Percentiles rank a stretch among this genome's conserved stretches.
Conservation (phyloP, 2,113 vertebrate species). For the Microcebus jonahi region DNA sequence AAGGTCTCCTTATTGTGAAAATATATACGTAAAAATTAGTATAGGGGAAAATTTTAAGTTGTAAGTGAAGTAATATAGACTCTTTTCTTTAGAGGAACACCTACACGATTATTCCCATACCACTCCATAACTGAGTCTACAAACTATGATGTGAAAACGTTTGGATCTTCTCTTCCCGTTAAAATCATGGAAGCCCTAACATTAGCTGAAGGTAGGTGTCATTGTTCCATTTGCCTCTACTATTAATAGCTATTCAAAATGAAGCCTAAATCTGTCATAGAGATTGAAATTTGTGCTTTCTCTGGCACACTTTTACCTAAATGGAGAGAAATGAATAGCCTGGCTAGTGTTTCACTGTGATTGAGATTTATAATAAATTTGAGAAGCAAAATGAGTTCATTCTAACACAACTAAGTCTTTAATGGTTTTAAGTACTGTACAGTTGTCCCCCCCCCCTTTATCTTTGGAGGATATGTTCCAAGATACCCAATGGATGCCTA, state of each 20-base stretch:
- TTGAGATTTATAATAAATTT: not conserved
- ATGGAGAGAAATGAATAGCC: not conserved
- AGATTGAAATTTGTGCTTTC: not conserved
- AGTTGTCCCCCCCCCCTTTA: not conserved
- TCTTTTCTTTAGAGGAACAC: conserved; percentile 89
- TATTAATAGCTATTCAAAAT: not conserved
- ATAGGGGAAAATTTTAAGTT: not conserved
- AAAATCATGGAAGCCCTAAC: conserved; percentile 97
- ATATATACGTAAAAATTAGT: not conserved
- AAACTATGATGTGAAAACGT: conserved; percentile 93
- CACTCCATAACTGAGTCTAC: conserved; percentile 88
- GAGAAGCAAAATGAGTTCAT: conserved; percentile 13
- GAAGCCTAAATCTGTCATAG: not conserved
- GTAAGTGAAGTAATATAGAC: not conserved
- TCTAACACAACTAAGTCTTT: not conserved
- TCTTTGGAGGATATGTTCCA: not conserved
- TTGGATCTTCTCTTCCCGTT: conserved; percentile 95
- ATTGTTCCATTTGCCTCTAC: not conserved
- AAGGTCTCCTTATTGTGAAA: not conserved
- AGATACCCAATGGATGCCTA: not conserved
- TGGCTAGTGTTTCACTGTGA: not conserved
- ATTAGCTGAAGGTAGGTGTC: conserved; percentile 89
- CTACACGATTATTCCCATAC: conserved; percentile 88
- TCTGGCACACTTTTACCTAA: not conserved
- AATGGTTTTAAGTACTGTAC: not conserved